Evolutionary conservation across 2,888 invertebrate species (phyloP).

Genomic region (Syrista parreyssii): DNA sequence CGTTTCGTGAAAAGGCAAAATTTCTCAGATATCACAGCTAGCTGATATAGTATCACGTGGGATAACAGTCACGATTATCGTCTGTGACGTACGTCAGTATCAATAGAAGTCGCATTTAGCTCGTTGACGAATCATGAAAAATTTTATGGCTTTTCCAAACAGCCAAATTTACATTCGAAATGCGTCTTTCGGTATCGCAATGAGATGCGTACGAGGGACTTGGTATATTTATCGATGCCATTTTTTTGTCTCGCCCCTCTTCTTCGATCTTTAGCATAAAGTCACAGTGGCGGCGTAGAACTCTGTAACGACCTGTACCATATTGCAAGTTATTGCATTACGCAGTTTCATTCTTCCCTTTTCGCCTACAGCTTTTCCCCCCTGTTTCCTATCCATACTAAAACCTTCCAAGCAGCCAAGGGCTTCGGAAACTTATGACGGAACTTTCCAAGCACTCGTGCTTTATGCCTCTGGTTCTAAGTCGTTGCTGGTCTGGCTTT

Average conservation of each 20-base stretch:
- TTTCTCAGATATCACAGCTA: not conserved
- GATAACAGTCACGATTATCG: no score
- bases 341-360: not conserved
- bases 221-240: no score
- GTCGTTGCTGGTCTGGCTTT: not conserved
- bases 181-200: no score
- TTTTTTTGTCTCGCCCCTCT: not conserved
- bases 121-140: no score
- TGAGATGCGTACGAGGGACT: no score
- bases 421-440: slow-evolving; percentile 33
- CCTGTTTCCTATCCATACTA: not conserved
- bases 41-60: no score
- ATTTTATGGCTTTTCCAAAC: no score
- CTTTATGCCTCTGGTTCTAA: slow-evolving; percentile 22
- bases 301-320: not conserved
- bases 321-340: not conserved
- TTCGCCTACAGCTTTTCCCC: not conserved
- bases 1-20: not conserved
- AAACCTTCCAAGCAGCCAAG: slow-evolving; percentile 24
- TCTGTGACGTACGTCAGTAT: no score
- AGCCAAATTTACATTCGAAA: no score
- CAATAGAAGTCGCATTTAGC: no score
- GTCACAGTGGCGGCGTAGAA: not conserved
- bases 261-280: not conserved
- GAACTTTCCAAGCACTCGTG: slow-evolving; percentile 32